Base-by-base conservation (phyloP, 37 sponge, comb jelly and placozoan genomes). In the Ephydatia muelleri region DNA sequence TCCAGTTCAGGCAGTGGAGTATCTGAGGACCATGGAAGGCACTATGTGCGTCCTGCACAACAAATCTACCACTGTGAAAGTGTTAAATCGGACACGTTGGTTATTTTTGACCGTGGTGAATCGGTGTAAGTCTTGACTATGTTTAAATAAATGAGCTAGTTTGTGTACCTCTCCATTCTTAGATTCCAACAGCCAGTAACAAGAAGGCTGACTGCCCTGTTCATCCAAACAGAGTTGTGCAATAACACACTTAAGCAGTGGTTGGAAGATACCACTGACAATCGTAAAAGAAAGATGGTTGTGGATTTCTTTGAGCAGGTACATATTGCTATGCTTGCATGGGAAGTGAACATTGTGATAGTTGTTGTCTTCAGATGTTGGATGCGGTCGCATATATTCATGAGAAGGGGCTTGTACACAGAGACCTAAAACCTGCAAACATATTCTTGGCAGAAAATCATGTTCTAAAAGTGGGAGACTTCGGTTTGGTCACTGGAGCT, bases 181-280 rank as follows among this genome's bases (percentile, higher is more conserved):
- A n/a, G n/a, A n/a, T n/a, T n/a, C n/a, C 57, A 14, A 57, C 57
- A 57, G 57, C 57, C 57, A 1, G 19, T 14, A 57, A 14, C 16
- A 57, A 57, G 16, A 57, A 57, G 57, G 57, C 57, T 57, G 57
- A 57, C 57, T 13, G 90, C 75, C 72, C 85, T 97, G 16, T 97
- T 84, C 91, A 97, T 97, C 31, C 97, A 97, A 78, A 97, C 94
- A 95, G 90, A 97, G 75, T 83, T 97, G n/a, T 97, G 97, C 79
- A 73, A 80, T 43, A 92, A 94, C 49, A 97, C 88, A 36, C 89
- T 97, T 33, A 90, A 88, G 49, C 91, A 94, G 28, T 97, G 97
- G 97, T 85, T 97, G 36, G 66, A 32, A 1, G 30, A n/a, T 1
- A 84, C 88, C 67, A 73, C 68, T 19, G 39, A 31, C 37, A 83